Base-by-base conservation (phyloP, 2,797 vertebrate genomes). In the Sebastes steindachneri region DNA sequence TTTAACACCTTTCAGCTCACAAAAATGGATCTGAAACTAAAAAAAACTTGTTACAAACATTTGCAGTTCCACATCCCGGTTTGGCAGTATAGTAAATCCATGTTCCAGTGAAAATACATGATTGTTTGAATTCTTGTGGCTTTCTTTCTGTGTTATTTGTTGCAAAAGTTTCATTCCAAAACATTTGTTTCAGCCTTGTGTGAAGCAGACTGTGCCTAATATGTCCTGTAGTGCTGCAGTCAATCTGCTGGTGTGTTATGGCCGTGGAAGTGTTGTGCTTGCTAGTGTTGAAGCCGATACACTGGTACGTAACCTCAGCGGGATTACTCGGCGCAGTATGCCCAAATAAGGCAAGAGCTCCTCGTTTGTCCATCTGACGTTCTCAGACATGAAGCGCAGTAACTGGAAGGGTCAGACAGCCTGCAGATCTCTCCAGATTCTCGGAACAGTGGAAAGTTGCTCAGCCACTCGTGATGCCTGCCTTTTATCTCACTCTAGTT, bases 401-500 rank as follows among this genome's bases (percentile, higher is more conserved):
- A 87, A 90, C 80, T 89, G 82, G 76, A 93, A 85, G 91, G 93
- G 92, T 87, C 93, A 93, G 89, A 79, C 87, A 77, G 90, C 86
- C 82, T n/a, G 80, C 84, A 83, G 83, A 92, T 89, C 88, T 57
- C 76, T 83, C 73, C 82, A 68, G 84, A 88, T 95, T 94, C 93
- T 84, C 72, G 80, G 90, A 95, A 94, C 68, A 85, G 90, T 90
- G 91, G 91, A 93, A 92, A 94, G 90, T 91, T 92, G 87, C 87
- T 86, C 80, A 86, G 89, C 75, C 88, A 86, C 89, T 90, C 79
- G 71, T 93, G 93, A 90, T 92, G 89, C 83, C 87, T 86, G 89
- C 85, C 83, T 93, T 94, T 95, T 90, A 95, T 94, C 94, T 93
- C 89, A 84, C 84, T 89, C 90, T 92, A 75, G 86, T 92, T 91